Base-by-base conservation (phyloP, 2,797 vertebrate genomes). In the Halcyon smyrnensis region DNA sequence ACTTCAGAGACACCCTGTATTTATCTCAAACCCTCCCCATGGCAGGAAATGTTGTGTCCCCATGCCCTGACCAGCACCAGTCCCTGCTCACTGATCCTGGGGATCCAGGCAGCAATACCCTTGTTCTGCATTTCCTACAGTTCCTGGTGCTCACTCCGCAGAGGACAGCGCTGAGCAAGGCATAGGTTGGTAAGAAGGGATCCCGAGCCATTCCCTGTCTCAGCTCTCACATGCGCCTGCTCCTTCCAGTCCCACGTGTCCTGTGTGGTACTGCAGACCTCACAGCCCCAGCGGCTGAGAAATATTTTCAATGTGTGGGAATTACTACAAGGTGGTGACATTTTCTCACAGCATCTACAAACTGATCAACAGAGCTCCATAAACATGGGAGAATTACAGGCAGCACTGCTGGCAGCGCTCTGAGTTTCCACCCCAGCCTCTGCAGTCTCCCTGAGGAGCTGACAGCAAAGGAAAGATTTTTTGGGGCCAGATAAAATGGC, bases 391-490 rank as follows among this genome's bases (percentile, higher is more conserved):
- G 82, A 91, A 92, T 46, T 23, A 30, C 73, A 91, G 53, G 87
- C 96, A 90, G 43, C 34, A 3, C 46, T 83, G 71, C 93, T 92
- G 95, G 93, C 95, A 94, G 81, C 36, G 9, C 81, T 80, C 8
- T 23, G 51, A 93, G 90, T 90, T 96, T 95, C 95, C 94, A 95
- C 25, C 69, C 87, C 20, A 0, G 92, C 77, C 89, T 89, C 89
- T 93, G 90, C 75, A 87, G 48, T 67, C 53, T 94, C 95, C 84
- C 93, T 21, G 68, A 5, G 68, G 92, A 92, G 95, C 87, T 95
- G 81, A 96, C 87, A 83, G 92, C 71, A 68, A 91, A 94, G 90
- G 90, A 96, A 96, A 96, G 89, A 80, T 46, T 77, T 89, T 79
- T 88, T 30, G 2, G 68, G 77, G 82, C 91, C 91, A 85, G 89